Evolutionary conservation across 2,888 invertebrate genomes (phyloP).

Genomic region (Minunthozetes semirufus): DNA sequence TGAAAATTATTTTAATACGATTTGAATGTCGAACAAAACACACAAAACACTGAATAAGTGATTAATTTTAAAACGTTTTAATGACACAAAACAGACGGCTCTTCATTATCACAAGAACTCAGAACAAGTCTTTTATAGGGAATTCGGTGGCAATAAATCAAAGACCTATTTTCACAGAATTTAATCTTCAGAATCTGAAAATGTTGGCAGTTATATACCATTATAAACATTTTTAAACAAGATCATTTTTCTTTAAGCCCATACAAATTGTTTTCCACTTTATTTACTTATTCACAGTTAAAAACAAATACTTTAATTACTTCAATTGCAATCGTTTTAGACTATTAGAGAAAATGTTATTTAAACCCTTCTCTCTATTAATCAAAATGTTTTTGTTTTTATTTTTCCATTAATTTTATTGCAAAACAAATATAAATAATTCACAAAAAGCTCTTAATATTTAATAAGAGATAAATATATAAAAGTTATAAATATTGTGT

Average conservation of each 20-base stretch:
- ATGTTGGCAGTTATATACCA: neutral
- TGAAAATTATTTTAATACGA: neutral
- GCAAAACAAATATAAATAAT: no score
- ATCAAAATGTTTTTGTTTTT: no score
- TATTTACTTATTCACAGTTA: no score
- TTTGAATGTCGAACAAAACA: neutral
- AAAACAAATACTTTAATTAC: no score
- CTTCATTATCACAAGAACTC: neutral
- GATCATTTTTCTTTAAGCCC: neutral
- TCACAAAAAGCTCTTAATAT: no score
- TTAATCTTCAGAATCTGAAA: neutral
- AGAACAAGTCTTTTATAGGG: neutral
- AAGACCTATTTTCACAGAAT: neutral
- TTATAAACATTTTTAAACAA: neutral
- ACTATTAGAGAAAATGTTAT: no score
- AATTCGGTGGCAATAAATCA: neutral
- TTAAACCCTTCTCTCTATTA: no score
- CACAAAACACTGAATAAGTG: neutral
- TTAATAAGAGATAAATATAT: no score
- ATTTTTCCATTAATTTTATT: no score
- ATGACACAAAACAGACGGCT: neutral
- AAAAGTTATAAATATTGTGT: no score
- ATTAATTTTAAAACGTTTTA: neutral
- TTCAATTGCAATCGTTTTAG: no score
- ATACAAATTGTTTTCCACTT: no score